Evolutionary conservation across 2,888 invertebrate genomes (phyloP).

Genomic region (Orthosia gothica): DNA sequence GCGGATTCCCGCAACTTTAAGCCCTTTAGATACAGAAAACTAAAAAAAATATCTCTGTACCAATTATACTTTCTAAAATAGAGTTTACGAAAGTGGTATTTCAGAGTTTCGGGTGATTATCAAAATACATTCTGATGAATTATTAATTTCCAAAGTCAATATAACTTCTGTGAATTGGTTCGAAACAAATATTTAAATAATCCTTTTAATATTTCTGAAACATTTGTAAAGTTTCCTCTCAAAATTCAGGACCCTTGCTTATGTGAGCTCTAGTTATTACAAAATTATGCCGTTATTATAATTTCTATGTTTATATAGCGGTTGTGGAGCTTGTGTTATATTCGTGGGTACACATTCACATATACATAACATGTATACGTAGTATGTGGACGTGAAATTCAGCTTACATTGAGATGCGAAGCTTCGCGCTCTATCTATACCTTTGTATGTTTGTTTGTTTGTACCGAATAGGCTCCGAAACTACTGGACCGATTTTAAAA

Average conservation of each 20-base stretch:
- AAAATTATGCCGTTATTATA: constrained; percentile 27
- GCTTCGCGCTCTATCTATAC: too few species aligned
- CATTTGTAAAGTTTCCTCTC: constrained; percentile 31
- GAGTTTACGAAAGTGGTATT: constrained; percentile 4
- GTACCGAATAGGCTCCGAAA: too few species aligned
- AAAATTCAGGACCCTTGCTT: constrained; percentile 24
- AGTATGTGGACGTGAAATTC: background rate
- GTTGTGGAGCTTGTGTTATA: constrained; percentile 25
- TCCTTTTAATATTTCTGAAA: constrained; percentile 46
- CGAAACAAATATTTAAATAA: constrained; percentile 53
- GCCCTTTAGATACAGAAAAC: background rate
- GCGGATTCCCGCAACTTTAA: background rate
- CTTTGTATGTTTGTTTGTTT: too few species aligned
- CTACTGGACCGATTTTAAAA: too few species aligned
- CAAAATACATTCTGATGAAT: constrained; percentile 38
- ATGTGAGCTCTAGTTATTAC: constrained; percentile 31
- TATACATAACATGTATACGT: too few species aligned
- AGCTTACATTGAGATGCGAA: too few species aligned
- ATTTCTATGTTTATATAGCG: constrained; percentile 4
- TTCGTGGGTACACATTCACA: constrained; percentile 15
- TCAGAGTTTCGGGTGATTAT: constrained; percentile 34
- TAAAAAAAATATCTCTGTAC: background rate
- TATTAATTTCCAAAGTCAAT: constrained; percentile 48
- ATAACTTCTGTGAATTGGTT: constrained; percentile 47
- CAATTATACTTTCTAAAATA: background rate